Base-by-base conservation (phyloP, 2,888 invertebrate genomes). In the Limnephilus lunatus region DNA sequence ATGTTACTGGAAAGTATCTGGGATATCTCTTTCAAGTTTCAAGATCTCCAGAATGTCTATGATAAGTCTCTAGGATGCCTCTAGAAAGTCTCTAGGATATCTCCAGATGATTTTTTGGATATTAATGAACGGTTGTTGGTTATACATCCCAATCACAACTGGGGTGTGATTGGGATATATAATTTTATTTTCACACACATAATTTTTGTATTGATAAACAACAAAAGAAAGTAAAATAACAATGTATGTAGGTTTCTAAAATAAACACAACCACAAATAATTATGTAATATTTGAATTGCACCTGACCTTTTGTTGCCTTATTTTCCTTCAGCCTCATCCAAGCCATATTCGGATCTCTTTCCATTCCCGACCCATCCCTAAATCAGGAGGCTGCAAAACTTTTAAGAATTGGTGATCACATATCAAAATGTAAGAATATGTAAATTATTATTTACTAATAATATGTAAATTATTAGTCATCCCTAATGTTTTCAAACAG, bases 271-370 rank as follows among this genome's bases (percentile, higher is more conserved):
- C 25, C 53, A 25, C 53, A 68, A 68, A 19, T 68, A 19, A 19
- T 19, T 68, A 25, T 7, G 7, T 68, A 25, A 68, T 3, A 68
- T 68, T 68, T 68, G 53, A 68, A 19, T 25, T 68, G 25, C 1
- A 25, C 19, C 53, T 19, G 19, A 19, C 53, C 53, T n/a, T 25
- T 25, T 68, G 25, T 25, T 11, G 5, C 68, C n/a, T 86, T 87
- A 31, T 30, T 87, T 19, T 53, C 68, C 80, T 85, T 87, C 95
- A 98, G 98, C 94, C 95, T 98, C 89, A 97, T 98, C 92, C 98
- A 98, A 96, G 97, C 98, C 0, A 95, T 97, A 12, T 96, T 98
- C 48, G 98, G 98, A 2, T 97, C 97, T 94, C 95, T 98, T 81
- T 95, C 96, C 35, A 97, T 98, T 89, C 95, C 96, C 3, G 98